A percentile compares a stretch with the other conserved stretches of the same genome.
Evolutionary conservation across 2,113 vertebrate species (phyloP).

Genomic region (Prunella himalayana): DNA sequence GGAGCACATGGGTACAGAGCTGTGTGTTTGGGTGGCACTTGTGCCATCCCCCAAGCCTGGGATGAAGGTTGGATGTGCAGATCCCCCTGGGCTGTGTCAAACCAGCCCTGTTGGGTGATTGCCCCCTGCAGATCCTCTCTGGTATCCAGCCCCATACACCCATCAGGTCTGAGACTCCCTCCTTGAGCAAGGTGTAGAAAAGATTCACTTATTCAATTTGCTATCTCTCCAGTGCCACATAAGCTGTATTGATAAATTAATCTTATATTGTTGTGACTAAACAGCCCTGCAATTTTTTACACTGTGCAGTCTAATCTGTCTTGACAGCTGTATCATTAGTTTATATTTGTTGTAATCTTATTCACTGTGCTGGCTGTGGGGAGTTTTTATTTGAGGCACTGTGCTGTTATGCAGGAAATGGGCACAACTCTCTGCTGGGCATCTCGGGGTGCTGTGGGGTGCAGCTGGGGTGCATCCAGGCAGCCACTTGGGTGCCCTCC

Average conservation of each 20-base stretch:
- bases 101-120: not conserved
- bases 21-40: fast-evolving
- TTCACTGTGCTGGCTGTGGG: constrained; percentile 40
- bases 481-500: not conserved
- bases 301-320: constrained; percentile 69
- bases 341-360: constrained; percentile 66
- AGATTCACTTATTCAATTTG: constrained; percentile 51
- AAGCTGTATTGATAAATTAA: constrained; percentile 77
- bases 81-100: not conserved
- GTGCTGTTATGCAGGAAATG: not conserved
- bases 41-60: fast-evolving
- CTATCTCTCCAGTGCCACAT: constrained; percentile 64
- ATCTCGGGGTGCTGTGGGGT: fast-evolving
- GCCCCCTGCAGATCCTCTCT: not conserved
- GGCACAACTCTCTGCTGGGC: not conserved
- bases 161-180: not conserved
- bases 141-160: not conserved
- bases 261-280: constrained; percentile 72
- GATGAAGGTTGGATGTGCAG: not conserved
- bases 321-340: constrained; percentile 71
- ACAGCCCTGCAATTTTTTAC: constrained; percentile 71
- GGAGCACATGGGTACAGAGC: not conserved
- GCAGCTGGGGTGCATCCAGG: too few relatives aligned
- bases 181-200: constrained; percentile 25
- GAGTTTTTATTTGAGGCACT: not conserved